These are phyloP conservation scores for Amazona vittata DNA, from an alignment of 2,113 vertebrate species.

Conservation along the genomic window DNA sequence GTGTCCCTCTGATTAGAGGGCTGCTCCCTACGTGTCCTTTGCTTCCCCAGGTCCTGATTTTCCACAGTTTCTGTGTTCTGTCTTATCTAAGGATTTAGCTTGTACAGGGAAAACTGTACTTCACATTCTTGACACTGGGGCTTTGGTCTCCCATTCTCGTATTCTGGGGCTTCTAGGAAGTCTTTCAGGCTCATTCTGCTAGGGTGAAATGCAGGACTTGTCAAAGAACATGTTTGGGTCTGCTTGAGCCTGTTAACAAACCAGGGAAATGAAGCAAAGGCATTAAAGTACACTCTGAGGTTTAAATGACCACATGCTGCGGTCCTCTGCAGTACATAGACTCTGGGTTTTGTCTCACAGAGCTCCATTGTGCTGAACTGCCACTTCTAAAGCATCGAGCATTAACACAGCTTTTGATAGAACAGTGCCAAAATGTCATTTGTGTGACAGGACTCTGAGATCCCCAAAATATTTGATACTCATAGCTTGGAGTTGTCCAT, in stretches of 20 bases:
- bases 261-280: not conserved
- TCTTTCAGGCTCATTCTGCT: not conserved
- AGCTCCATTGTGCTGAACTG: not conserved
- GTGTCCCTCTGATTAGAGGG: not conserved
- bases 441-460: not conserved
- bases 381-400: not conserved
- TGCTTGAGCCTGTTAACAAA: not conserved
- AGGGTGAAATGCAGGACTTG: not conserved
- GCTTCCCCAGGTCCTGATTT: not conserved
- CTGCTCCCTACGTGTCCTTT: not conserved
- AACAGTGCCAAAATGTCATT: not conserved
- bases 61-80: not conserved
- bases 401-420: not conserved
- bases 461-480: not conserved
- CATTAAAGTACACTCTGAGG: not conserved
- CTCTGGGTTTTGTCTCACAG: not conserved
- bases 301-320: not conserved
- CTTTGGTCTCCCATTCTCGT: accelerated
- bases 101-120: not conserved
- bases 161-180: not conserved
- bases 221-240: not conserved
- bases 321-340: not conserved
- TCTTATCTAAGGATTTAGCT: not conserved
- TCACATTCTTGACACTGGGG: not conserved
- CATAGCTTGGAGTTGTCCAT: accelerated